Evolutionary conservation across 2,797 vertebrate genomes (phyloP).

Genomic region (Scolopax bukidnonensis): DNA sequence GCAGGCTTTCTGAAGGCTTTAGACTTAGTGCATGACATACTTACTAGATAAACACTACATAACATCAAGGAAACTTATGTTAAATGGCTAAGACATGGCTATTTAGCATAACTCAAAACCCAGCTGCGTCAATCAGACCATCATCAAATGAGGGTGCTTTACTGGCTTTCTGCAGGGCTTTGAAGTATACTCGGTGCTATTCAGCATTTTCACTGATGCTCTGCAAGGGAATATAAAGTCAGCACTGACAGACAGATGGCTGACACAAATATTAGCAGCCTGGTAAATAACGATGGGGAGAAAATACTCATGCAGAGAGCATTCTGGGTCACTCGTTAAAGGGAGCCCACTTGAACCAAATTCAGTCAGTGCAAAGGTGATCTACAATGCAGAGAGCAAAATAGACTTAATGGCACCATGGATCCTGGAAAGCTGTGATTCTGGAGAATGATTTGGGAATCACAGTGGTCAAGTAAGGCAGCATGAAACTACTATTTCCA

Average conservation of each 20-base stretch:
- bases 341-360: neutral
- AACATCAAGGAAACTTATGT: conserved; percentile 51
- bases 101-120: conserved; percentile 62
- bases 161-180: conserved; percentile 50
- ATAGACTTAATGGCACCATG: neutral
- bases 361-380: neutral
- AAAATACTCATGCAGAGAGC: conserved; percentile 25
- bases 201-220: conserved; percentile 58
- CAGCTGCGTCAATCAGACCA: conserved; percentile 67
- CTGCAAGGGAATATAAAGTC: conserved; percentile 58
- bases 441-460: neutral
- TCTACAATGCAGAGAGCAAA: neutral
- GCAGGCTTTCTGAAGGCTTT: conserved; percentile 41
- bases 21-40: conserved; percentile 37
- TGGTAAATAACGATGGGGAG: conserved; percentile 38
- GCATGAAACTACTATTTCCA: neutral
- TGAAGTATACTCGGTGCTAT: conserved; percentile 47
- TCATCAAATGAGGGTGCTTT: conserved; percentile 54
- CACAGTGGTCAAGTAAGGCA: neutral
- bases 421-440: neutral
- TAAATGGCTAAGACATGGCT: conserved; percentile 50
- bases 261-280: conserved; percentile 67
- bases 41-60: conserved; percentile 43
- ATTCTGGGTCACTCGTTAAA: conserved; percentile 26
- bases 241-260: conserved; percentile 62